Base-by-base conservation (phyloP, 1,140 invertebrate species). In the Akabosia matsudoensis region DNA sequence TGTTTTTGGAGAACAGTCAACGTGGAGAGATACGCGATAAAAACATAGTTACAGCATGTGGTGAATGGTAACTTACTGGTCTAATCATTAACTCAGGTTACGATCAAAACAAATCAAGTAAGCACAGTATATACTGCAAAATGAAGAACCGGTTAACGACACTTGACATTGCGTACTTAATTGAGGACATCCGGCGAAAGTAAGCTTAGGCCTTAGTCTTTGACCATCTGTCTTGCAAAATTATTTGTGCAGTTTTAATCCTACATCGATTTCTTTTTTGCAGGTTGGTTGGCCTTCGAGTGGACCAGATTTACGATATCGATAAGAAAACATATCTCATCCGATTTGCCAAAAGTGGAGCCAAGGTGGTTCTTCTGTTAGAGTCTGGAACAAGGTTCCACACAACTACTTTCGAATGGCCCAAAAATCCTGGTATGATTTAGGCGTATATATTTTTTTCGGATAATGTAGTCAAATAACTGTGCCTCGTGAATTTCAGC, bases 231-330 rank as follows among this genome's bases (percentile, higher is more conserved):
- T n/a, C n/a, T n/a, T n/a, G n/a, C n/a, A n/a, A n/a, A n/a, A n/a
- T n/a, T n/a, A n/a, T n/a, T n/a, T n/a, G n/a, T n/a, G n/a, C n/a
- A 56, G 10, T 10, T 4, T 24, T 56, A 56, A 16, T 14, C 14
- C 4, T 70, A 31, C 2, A 33, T 28, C 14, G 26, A 10, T 71
- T 67, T 24, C 30, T 18, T 31, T 1, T 73, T n/a, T 34, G 75
- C 83, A 96, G 94, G 80, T 87, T 94, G 74, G 85, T 96, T 80
- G 95, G 96, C 31, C 92, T 97, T 91, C 87, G 97, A 83, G 94
- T 99, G 0, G 93, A 94, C 84, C 97, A 99, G 87, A 90, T 99
- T 22, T 99, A 99, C 87, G 97, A 99, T 85, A 91, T 99, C 75
- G 97, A 99, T 85, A 92, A 93, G 84, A 97, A 96, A 85, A 97